Percentiles rank a stretch among this genome's conserved stretches.
Evolutionary conservation across 2,888 invertebrate species (phyloP).

Genomic region (Eupithecia vulgata): DNA sequence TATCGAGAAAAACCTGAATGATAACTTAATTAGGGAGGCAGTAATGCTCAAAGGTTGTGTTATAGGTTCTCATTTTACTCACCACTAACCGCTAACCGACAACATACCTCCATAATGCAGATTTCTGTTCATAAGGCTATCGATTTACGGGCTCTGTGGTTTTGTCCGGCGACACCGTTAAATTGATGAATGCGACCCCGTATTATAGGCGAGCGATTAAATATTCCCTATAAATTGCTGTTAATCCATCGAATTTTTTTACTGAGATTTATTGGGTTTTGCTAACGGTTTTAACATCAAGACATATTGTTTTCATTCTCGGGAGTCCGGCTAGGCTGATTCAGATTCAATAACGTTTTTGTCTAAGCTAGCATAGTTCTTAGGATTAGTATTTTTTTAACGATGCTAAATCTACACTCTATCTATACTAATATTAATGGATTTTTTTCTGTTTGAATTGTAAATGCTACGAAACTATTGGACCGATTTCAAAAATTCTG

Average conservation of each 20-base stretch:
- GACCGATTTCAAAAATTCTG: too few species aligned
- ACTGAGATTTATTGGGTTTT: neutral
- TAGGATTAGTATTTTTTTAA: neutral
- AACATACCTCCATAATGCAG: conserved; percentile 37
- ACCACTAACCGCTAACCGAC: conserved; percentile 17
- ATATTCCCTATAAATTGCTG: conserved; percentile 12
- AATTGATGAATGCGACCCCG: conserved; percentile 38
- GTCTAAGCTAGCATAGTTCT: neutral
- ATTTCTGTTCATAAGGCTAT: conserved; percentile 37
- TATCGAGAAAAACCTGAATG: neutral
- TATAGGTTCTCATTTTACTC: neutral
- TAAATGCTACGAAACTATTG: too few species aligned
- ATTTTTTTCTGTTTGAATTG: too few species aligned
- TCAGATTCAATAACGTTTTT: neutral
- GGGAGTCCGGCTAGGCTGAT: neutral
- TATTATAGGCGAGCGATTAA: conserved; percentile 28
- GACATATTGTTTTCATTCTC: neutral
- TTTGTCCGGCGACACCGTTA: conserved; percentile 41
- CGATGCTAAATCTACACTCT: neutral
- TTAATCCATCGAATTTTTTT: conserved; percentile 10
- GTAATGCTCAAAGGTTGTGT: neutral
- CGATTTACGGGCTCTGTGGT: conserved; percentile 43
- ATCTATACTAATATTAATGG: too few species aligned
- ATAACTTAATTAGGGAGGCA: neutral
- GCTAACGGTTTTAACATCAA: neutral